Percentiles rank a stretch among this genome's conserved stretches.
phyloP scores from a whole-genome alignment of 1,140 invertebrate species.

The Magallana ariakensis region DNA sequence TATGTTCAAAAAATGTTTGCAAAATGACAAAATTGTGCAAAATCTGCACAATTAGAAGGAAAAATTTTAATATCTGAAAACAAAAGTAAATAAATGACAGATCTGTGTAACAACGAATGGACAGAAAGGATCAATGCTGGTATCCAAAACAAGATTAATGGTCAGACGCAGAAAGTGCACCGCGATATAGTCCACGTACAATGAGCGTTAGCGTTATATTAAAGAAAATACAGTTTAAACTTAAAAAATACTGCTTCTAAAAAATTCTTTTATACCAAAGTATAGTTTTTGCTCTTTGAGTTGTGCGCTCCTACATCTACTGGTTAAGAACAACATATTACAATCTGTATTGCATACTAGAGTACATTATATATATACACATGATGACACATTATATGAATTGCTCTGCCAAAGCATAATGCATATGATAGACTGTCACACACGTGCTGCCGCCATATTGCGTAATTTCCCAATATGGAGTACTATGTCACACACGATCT shows the following conservation, averaged over 20 bases:
- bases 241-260: slow-evolving; percentile 4
- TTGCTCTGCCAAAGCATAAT: neutral
- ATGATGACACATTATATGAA: neutral
- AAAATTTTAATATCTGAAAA: too few species aligned
- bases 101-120: too few species aligned
- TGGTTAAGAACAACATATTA: neutral
- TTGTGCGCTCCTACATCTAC: neutral
- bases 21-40: too few species aligned
- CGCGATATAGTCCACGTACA: too few species aligned
- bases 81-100: too few species aligned
- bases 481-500: slow-evolving; percentile 7
- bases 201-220: too few species aligned
- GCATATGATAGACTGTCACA: slow-evolving; percentile 9
- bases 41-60: too few species aligned
- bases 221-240: neutral
- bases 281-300: neutral
- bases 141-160: too few species aligned
- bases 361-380: slow-evolving; percentile 4
- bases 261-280: neutral
- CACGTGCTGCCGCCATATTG: slow-evolving; percentile 10
- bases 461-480: slow-evolving; percentile 26
- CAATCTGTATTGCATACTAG: slow-evolving; percentile 32
- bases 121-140: too few species aligned
- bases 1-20: too few species aligned
- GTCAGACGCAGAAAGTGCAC: too few species aligned